phyloP scores from a whole-genome alignment of 2,113 vertebrate genomes.

The Archilochus colubris region DNA sequence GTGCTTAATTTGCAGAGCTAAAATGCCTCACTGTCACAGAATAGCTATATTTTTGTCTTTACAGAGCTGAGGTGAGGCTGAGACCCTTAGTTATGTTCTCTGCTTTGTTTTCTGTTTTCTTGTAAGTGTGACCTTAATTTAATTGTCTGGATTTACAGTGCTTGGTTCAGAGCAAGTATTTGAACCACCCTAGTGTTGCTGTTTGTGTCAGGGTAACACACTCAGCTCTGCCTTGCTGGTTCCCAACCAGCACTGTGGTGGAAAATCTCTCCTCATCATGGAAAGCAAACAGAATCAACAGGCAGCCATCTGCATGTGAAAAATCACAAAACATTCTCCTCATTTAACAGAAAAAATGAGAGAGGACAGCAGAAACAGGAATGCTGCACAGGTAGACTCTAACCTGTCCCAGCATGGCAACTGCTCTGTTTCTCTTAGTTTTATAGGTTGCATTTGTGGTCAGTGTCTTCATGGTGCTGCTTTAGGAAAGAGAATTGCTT shows the following conservation, averaged over 20 bases:
- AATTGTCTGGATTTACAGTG: background rate
- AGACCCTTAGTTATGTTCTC: background rate
- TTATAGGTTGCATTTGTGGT: background rate
- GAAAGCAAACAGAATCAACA: background rate
- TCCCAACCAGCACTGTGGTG: background rate
- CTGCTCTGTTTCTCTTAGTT: background rate
- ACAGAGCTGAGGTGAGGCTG: background rate
- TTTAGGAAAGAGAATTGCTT: background rate
- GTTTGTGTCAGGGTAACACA: background rate
- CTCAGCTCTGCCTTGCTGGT: background rate
- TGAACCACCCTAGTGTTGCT: rapidly evolving
- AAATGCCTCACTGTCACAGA: background rate
- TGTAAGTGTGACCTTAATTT: background rate
- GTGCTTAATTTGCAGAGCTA: background rate
- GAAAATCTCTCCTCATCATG: rapidly evolving
- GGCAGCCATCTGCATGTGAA: rapidly evolving
- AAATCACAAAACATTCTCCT: background rate
- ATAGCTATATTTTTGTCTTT: background rate
- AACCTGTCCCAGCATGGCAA: background rate
- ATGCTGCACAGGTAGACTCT: rapidly evolving
- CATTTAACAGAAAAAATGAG: background rate
- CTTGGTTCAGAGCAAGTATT: background rate
- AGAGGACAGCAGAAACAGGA: background rate
- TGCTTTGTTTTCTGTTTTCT: background rate
- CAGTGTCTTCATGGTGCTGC: background rate